Conservation (phyloP, 1,140 invertebrate species). For the Solenopsis fugax region DNA sequence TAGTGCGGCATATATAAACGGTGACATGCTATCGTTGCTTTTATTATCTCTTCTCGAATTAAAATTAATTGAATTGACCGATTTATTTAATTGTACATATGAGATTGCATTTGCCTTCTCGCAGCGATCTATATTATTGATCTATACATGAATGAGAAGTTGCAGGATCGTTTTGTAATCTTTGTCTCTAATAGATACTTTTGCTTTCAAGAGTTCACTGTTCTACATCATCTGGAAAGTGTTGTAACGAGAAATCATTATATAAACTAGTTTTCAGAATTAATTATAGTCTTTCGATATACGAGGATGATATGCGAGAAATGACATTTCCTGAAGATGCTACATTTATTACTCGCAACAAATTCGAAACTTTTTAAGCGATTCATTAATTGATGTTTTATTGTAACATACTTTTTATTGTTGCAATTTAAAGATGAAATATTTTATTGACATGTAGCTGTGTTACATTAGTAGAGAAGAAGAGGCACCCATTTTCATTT, state of each 20-base stretch:
- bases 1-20: not conserved
- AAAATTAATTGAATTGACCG: constrained; percentile 36
- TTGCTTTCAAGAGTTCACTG: constrained; percentile 1
- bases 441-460: not conserved
- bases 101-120: constrained; percentile 2
- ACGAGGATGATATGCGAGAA: not conserved
- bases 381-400: not conserved
- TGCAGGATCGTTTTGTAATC: not conserved
- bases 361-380: not conserved
- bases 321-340: not conserved
- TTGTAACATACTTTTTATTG: not conserved
- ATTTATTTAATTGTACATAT: constrained; percentile 21
- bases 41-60: constrained; percentile 11
- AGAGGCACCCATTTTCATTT: too few species aligned
- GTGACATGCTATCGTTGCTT: constrained; percentile 25
- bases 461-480: not conserved
- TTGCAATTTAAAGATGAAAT: not conserved
- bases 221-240: constrained; percentile 5
- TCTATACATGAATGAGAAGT: not conserved
- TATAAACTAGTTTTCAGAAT: constrained; percentile 17
- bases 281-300: not conserved
- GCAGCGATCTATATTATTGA: too few species aligned
- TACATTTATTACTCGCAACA: not conserved
- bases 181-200: not conserved
- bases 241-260: not conserved